Base-by-base conservation (phyloP, 2,888 invertebrate genomes). In the Phyto melanocephala region DNA sequence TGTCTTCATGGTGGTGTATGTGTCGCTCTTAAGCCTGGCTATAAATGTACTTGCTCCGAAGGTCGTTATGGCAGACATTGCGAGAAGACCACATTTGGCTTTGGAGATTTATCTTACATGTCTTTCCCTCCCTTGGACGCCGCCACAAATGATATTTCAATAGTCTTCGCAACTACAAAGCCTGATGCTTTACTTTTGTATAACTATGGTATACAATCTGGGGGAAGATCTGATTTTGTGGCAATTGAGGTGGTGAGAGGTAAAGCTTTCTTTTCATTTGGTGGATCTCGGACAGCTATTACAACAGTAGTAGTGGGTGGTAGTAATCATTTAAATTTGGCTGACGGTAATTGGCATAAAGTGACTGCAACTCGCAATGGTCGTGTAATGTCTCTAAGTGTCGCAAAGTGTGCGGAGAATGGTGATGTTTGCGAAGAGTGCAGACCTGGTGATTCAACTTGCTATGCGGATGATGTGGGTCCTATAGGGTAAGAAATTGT, bases 291-390 rank as follows among this genome's bases (percentile, higher is more conserved):
- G 87, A 97, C 97, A 28, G 97, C 97, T 1, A 96, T 97, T 42
- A 96, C 96, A 0, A 94, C 95, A 0, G 94, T 97, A 2, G 93
- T 94, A 4, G 95, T 96, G 15, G 93, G 93, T 15, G 80, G 83
- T 4, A 80, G 76, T 17, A 86, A 50, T 20, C 86, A 84, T 93
- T 93, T 86, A 2, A 94, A 94, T 84, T 92, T 98, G 15, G 94
- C 96, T 1, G 96, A 98, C 90, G 98, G 98, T 0, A 94, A 93
- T 84, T 99, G 98, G 98, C 95, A 97, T 88, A 97, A 97, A 88
- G 94, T 98, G 17, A 97, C 96, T 0, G 97, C 97, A 0, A 97
- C 97, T 0, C 93, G 97, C 88, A 97, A 98, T 89, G 97, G 97
- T 28, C 93, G 96, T 84, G 96, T 97, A 0, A 95, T 97, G 86